phyloP scores from a whole-genome alignment of 1,140 invertebrate genomes.

The Neodiprion pinetum region DNA sequence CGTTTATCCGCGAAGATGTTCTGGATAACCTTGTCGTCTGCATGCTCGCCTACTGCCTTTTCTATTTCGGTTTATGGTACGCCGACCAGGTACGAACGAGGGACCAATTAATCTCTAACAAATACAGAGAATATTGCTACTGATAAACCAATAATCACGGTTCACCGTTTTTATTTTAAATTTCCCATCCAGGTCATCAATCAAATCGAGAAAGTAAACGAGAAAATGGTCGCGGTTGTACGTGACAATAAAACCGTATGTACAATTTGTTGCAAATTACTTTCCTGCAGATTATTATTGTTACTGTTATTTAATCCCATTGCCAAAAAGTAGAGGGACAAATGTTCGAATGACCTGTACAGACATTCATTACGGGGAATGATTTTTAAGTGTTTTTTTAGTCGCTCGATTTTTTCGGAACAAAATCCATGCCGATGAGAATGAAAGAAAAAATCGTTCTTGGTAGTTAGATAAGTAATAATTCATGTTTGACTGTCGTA shows the following conservation, averaged over 20 bases:
- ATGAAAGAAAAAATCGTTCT: no score
- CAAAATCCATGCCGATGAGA: no score
- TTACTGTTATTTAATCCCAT: not conserved
- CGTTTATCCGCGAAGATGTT: constrained; percentile 49
- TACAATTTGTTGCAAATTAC: constrained; percentile 13
- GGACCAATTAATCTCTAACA: not conserved
- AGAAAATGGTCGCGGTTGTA: constrained; percentile 39
- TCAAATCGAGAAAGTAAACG: constrained; percentile 47
- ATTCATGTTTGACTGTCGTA: no score
- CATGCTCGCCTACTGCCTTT: constrained; percentile 48
- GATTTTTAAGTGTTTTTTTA: no score
- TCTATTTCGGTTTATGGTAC: constrained; percentile 51
- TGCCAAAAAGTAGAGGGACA: not conserved
- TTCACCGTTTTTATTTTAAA: constrained; percentile 22
- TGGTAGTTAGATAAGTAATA: no score
- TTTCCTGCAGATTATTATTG: not conserved
- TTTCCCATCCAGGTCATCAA: constrained; percentile 44
- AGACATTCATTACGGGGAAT: no score
- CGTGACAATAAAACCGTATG: constrained; percentile 47
- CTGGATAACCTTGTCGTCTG: constrained; percentile 50
- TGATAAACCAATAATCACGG: not conserved
- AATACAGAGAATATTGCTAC: not conserved
- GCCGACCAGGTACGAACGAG: constrained; percentile 46
- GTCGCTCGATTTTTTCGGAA: no score
- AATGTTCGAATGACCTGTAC: no score